Conservation (phyloP, 2,888 invertebrate species). For the Cylloceria caligata region DNA sequence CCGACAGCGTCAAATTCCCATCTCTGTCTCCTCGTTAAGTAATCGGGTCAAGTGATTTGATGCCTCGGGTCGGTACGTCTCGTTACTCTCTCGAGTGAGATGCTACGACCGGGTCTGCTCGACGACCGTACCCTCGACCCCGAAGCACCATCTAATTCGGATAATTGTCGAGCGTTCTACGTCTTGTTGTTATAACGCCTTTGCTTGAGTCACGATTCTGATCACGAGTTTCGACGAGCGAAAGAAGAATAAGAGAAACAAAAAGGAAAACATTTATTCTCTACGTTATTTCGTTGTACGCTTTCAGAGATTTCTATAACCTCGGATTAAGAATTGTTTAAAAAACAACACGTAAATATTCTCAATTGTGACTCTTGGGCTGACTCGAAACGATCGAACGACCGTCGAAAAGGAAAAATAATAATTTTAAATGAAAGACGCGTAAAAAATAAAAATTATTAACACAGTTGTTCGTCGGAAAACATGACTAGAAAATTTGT, state of each 20-base stretch:
- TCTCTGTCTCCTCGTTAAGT: slow-evolving; percentile 63
- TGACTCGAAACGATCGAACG: too few relatives aligned
- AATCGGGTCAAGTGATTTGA: slow-evolving; percentile 69
- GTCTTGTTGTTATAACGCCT: slow-evolving; percentile 42
- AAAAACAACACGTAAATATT: background rate
- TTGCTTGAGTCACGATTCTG: slow-evolving; percentile 10
- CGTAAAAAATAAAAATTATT: too few relatives aligned
- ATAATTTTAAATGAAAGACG: too few relatives aligned
- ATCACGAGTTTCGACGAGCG: background rate
- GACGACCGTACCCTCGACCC: slow-evolving; percentile 12
- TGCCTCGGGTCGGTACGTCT: slow-evolving; percentile 56
- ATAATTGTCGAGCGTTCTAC: slow-evolving; percentile 65
- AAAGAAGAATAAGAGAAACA: background rate
- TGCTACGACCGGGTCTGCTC: slow-evolving; percentile 12
- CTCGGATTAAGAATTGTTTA: background rate
- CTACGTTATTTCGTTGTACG: background rate
- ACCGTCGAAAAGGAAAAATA: too few relatives aligned
- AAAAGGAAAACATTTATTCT: background rate
- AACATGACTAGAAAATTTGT: too few relatives aligned
- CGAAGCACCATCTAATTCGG: slow-evolving; percentile 61
- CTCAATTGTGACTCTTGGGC: too few relatives aligned
- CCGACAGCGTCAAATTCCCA: slow-evolving; percentile 13
- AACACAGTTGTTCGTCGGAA: too few relatives aligned
- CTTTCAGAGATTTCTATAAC: background rate
- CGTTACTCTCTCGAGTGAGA: slow-evolving; percentile 38